phyloP scores from a whole-genome alignment of 53 echinoderm and acorn worm species.

The Actinopyga echinites region DNA sequence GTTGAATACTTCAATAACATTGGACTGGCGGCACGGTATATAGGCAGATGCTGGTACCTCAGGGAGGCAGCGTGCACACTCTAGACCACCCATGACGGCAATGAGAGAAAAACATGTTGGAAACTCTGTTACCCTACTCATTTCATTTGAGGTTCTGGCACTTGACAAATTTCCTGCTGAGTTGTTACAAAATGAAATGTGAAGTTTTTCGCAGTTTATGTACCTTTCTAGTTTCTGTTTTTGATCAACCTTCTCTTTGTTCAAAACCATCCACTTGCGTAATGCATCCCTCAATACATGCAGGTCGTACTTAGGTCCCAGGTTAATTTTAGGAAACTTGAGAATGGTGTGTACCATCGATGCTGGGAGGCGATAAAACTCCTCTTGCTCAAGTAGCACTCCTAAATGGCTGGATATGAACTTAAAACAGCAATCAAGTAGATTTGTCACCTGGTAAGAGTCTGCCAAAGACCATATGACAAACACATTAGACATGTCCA shows the following conservation, averaged over 20 bases:
- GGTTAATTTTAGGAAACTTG: background rate
- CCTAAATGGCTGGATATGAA: constrained; percentile 13
- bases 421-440: background rate
- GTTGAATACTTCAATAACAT: constrained; percentile 9
- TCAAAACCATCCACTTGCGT: constrained; percentile 10
- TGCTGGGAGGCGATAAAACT: constrained; percentile 5
- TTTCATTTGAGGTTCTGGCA: background rate
- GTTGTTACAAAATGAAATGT: background rate
- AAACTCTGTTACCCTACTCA: background rate
- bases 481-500: constrained; percentile 12
- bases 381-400: background rate
- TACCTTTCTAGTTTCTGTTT: background rate
- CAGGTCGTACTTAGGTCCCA: background rate
- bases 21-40: background rate
- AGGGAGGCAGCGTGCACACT: background rate
- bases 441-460: background rate
- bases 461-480: constrained; percentile 15
- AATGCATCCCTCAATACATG: background rate
- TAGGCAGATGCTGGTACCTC: background rate
- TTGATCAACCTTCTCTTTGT: background rate
- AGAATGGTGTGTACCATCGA: constrained; percentile 8
- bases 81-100: constrained; percentile 8
- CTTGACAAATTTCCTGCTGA: background rate
- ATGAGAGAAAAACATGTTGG: constrained; percentile 18
- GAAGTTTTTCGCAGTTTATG: background rate